Base-by-base conservation (phyloP, 1,140 invertebrate genomes). In the Drosophila virilis region DNA sequence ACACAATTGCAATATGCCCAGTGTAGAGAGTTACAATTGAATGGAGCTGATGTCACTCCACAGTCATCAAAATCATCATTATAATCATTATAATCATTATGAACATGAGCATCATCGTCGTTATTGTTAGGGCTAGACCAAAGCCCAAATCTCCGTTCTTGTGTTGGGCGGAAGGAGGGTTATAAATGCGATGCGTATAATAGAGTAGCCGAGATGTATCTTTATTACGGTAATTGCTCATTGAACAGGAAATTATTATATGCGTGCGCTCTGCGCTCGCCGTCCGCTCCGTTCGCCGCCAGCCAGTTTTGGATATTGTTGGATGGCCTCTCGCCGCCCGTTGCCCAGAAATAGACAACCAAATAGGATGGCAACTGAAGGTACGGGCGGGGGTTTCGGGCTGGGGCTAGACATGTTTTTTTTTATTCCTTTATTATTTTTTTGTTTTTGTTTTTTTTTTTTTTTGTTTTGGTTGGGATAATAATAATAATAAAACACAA, bases 181-280 rank as follows among this genome's bases (percentile, higher is more conserved):
- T 58, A 43, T 10, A 32, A 38, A 58, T 43, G 55, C 66, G 60
- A 51, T 51, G 55, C 50, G 40, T 62, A 62, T 84, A 81, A 81
- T 82, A 72, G 74, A 86, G 83, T 83, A 74, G 84, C 84, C 68
- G 71, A 78, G 70, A 84, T 84, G 64, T 88, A 80, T 88, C 80
- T 89, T 80, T 89, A 88, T 88, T 89, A 84, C 72, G 69, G 69
- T 86, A 89, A 90, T 90, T 91, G 88, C 64, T 80, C 88, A 90
- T 89, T 90, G 88, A 91, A 74, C 88, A 81, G 88, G 88, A 90
- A 90, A 91, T 90, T 90, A 88, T 90, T 91, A 78, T 78, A 79
- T 89, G 82, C 80, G 83, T 80, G 66, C 45, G 61, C 5, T 32
- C 33, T 51, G 51, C 35, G 4, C 7, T 10, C 15, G 60, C 60